Evolutionary conservation across 2,888 invertebrate species (phyloP), one percentile per base, ranked within the genome.

Genomic region (Rotaria sp.): DNA sequence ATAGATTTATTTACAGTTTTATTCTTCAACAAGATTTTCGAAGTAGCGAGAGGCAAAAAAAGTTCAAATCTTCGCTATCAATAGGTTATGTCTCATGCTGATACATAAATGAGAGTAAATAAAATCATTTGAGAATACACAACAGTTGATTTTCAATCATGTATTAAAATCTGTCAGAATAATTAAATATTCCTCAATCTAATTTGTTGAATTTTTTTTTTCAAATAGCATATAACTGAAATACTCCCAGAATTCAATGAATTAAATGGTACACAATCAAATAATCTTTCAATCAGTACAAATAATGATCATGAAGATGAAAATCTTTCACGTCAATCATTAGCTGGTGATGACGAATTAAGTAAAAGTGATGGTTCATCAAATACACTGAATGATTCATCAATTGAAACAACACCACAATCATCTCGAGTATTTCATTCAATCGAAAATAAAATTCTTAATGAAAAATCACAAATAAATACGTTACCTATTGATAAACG

Each of bases 321-420:
- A 80, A 80, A 80, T 80, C 45, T 45, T 4, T 80, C 80, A 15
- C 45, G 45, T 45, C 80, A 80, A n/a, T 80, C 80, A 45, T 80
- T 80, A 80, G 26, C 15, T 7, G 80, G 45, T n/a, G 45, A 80
- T 26, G 45, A 41, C 2, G 80, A 80, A 13, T 8, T 10, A 15
- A 80, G 45, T 80, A 45, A 13, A 10, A 45, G 45, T n/a, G 45
- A 80, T 45, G 80, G 80, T 80, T 80, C 80, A 45, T 80, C 80
- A 7, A 45, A n/a, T 45, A 80, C 80, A 45, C n/a, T 45, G 3
- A 80, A 80, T 45, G 67, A 67, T 35, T 67, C 67, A 67, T 38
- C 67, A 21, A 67, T 67, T 35, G 67, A 67, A 18, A 67, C 35
- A 21, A 30, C 30, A 35, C 67, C 67, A 30, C 18, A 67, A 21